These are phyloP conservation scores for Pediacus dermestoides DNA, from an alignment of 2,888 invertebrate genomes.

Conservation along the genomic window DNA sequence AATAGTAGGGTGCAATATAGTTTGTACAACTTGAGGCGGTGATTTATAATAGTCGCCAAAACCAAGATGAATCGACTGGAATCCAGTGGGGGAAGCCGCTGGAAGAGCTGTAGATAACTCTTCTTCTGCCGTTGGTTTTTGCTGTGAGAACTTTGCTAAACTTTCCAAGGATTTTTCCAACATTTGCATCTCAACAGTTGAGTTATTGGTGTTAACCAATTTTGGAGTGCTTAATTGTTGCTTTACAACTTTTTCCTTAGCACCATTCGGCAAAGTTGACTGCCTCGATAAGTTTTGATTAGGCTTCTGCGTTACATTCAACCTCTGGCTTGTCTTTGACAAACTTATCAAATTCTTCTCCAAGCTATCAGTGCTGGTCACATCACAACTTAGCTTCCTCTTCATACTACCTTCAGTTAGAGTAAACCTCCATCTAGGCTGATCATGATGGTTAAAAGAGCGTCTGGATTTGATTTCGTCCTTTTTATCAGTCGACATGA, in stretches of 20 bases:
- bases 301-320: constrained; percentile 29
- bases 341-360: constrained; percentile 33
- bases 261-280: constrained; percentile 10
- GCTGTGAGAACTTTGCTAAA: constrained; percentile 29
- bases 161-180: constrained; percentile 40
- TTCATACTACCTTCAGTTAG: constrained; percentile 41
- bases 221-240: constrained; percentile 7
- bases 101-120: constrained; percentile 12
- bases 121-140: constrained; percentile 13
- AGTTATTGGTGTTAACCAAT: constrained; percentile 12
- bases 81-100: constrained; percentile 27
- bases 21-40: constrained; percentile 24
- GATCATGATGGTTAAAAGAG: constrained; percentile 26
- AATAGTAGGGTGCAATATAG: constrained; percentile 42
- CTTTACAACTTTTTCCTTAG: constrained; percentile 10
- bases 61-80: constrained; percentile 43
- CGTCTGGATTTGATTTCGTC: constrained; percentile 32
- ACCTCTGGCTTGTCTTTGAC: constrained; percentile 28
- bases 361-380: constrained; percentile 20
- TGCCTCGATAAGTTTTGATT: constrained; percentile 4
- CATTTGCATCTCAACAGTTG: constrained; percentile 36
- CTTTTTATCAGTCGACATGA: constrained; percentile 44
- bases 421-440: constrained; percentile 44
- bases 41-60: constrained; percentile 33
- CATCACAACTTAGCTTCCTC: constrained; percentile 40